Conservation (phyloP, 1,140 invertebrate genomes). For the Heliconius hewitsoni region DNA sequence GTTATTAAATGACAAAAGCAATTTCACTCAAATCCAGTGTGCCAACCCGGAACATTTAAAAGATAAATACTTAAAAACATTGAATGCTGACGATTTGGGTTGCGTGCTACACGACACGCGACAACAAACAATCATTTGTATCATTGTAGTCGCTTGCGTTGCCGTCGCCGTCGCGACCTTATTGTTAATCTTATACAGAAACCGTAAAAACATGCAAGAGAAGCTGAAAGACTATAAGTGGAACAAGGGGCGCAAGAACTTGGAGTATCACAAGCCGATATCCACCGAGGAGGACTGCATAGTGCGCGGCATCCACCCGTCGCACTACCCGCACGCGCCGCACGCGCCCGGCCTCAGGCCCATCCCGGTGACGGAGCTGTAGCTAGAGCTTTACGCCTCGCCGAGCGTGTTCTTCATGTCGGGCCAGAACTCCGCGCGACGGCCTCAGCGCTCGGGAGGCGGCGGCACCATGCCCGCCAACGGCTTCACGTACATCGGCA, state of each 20-base stretch:
- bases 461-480: constrained; percentile 86
- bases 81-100: constrained; percentile 89
- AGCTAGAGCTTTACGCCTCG: constrained; percentile 93
- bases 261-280: constrained; percentile 93
- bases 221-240: constrained; percentile 91
- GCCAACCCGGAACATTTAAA: constrained; percentile 86
- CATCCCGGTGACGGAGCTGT: constrained; percentile 95
- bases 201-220: constrained; percentile 88
- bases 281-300: constrained; percentile 92
- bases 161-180: constrained; percentile 84
- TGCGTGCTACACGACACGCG: constrained; percentile 88
- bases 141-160: constrained; percentile 86
- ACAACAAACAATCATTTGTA: constrained; percentile 89
- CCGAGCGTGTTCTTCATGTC: constrained; percentile 87
- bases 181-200: constrained; percentile 88
- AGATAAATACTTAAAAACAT: constrained; percentile 85
- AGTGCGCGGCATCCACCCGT: constrained; percentile 82
- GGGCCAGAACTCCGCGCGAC: constrained; percentile 79
- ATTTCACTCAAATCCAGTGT: constrained; percentile 89
- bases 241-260: constrained; percentile 91
- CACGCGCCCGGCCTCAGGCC: constrained; percentile 84
- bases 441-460: constrained; percentile 81
- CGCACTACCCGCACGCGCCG: constrained; percentile 75
- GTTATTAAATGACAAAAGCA: constrained; percentile 85
- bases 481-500: constrained; percentile 89